Evolutionary conservation across 53 echinoderm and acorn worm species (phyloP).

Genomic region (Antedon mediterranea): DNA sequence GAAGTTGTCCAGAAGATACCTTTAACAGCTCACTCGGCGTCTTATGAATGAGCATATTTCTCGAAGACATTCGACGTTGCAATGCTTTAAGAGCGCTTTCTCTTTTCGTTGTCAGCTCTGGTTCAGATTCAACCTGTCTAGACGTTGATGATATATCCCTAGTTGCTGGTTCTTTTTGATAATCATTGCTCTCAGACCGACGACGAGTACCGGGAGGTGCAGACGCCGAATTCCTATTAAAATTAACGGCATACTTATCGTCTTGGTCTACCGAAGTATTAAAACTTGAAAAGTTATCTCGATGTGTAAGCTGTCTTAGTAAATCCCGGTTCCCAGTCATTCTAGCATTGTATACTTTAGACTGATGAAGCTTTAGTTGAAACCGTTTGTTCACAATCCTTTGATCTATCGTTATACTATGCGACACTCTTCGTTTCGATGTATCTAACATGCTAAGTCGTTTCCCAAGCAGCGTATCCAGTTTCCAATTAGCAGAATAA

Average conservation of each 20-base stretch:
- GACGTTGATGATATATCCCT: background rate
- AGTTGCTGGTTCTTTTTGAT: conserved; percentile 9
- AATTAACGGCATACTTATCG: conserved; percentile 9
- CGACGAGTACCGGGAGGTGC: background rate
- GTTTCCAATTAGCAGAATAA: conserved; percentile 86
- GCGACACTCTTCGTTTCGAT: conserved; percentile 58
- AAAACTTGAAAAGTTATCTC: conserved; percentile 54
- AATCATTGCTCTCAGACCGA: background rate
- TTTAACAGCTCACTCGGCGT: background rate
- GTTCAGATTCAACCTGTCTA: background rate
- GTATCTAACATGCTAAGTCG: conserved; percentile 61
- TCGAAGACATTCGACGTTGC: background rate
- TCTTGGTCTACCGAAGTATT: conserved; percentile 34
- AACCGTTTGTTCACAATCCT: conserved; percentile 66
- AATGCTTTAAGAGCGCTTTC: background rate
- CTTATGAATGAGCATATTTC: background rate
- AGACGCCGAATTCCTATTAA: background rate
- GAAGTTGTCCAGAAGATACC: background rate
- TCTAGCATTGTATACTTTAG: conserved; percentile 70
- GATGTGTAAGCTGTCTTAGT: conserved; percentile 42
- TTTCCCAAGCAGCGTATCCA: conserved; percentile 62
- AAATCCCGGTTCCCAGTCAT: conserved; percentile 82
- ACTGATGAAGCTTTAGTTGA: conserved; percentile 60
- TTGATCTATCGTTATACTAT: conserved; percentile 79
- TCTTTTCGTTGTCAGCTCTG: too few relatives aligned